These are phyloP conservation scores for Scophthalmus maximus DNA, from an alignment of 2,113 vertebrate genomes.

Conservation along the genomic window DNA sequence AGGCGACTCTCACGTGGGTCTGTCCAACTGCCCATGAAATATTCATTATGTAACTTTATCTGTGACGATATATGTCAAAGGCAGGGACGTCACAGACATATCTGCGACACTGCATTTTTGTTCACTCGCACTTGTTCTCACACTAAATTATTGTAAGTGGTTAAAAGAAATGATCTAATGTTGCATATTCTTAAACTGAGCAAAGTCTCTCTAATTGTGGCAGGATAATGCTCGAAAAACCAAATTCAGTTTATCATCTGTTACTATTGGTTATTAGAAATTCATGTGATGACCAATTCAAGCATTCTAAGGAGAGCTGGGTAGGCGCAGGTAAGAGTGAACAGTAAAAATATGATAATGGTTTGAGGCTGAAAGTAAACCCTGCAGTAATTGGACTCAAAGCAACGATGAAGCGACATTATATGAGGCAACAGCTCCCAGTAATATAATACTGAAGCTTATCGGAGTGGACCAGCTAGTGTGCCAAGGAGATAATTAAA, in stretches of 20 bases:
- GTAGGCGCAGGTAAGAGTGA: background rate
- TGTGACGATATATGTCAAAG: constrained; percentile 63
- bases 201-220: background rate
- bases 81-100: constrained; percentile 36
- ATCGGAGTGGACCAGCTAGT: constrained; percentile 65
- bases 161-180: background rate
- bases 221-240: background rate
- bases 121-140: background rate
- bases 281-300: constrained; percentile 32
- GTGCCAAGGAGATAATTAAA: constrained; percentile 73
- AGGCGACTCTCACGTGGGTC: constrained; percentile 63
- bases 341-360: constrained; percentile 53
- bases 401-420: constrained; percentile 58
- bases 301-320: background rate
- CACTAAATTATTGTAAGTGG: background rate
- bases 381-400: constrained; percentile 62
- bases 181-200: background rate
- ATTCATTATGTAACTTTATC: constrained; percentile 82
- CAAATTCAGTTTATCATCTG: background rate
- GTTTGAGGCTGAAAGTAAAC: constrained; percentile 59
- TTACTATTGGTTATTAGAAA: constrained; percentile 15
- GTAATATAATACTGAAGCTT: constrained; percentile 73
- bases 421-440: constrained; percentile 47
- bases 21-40: constrained; percentile 74
- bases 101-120: constrained; percentile 1